phyloP scores from a whole-genome alignment of 2,797 vertebrate genomes.

The Epinephelus malabaricus region DNA sequence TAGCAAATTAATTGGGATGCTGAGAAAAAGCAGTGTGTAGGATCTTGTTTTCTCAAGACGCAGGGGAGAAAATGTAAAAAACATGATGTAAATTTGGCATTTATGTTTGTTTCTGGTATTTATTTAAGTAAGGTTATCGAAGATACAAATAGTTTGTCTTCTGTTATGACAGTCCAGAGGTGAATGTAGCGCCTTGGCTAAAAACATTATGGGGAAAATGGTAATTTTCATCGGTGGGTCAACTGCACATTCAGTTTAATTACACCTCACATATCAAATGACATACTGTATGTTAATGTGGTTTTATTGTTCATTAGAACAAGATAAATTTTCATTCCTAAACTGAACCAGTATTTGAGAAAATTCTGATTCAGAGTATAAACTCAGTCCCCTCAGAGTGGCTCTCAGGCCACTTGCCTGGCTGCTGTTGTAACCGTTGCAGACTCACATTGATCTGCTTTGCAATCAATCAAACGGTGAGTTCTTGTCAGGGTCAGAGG shows the following conservation, averaged over 20 bases:
- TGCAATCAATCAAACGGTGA: slow-evolving; percentile 63
- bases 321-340: background rate
- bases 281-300: background rate
- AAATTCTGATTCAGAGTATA: slow-evolving; percentile 21
- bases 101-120: too few species aligned
- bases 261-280: background rate
- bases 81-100: too few species aligned
- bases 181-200: background rate
- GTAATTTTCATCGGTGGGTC: background rate
- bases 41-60: too few species aligned
- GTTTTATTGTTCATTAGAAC: slow-evolving; percentile 1
- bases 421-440: slow-evolving; percentile 32
- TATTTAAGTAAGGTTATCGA: too few species aligned
- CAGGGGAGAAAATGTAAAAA: too few species aligned
- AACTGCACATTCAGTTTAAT: background rate
- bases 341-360: slow-evolving; percentile 1
- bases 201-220: background rate
- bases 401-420: slow-evolving; percentile 16
- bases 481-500: slow-evolving; percentile 61
- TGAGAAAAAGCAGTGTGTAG: too few species aligned
- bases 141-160: too few species aligned
- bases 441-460: slow-evolving; percentile 68
- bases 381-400: slow-evolving; percentile 14
- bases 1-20: too few species aligned
- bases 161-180: too few species aligned